Evolutionary conservation across 2,888 invertebrate genomes (phyloP), one percentile per base, ranked within the genome.

Genomic region (Zootermopsis nevadensis): DNA sequence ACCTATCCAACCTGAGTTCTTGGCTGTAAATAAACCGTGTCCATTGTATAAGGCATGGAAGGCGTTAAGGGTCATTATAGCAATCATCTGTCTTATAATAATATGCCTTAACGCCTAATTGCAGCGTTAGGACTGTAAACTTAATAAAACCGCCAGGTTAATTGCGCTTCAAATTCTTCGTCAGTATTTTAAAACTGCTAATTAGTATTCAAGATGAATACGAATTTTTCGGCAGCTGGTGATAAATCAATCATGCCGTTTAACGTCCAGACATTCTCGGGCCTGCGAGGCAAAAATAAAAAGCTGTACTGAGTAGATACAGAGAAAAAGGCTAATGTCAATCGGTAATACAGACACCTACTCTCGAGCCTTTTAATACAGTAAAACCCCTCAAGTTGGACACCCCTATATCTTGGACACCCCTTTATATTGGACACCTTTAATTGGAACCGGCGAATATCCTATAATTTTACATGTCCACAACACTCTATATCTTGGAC

Each of bases 61-160:
- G 69, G 69, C 69, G 33, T 69, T 69, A 69, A 38, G 74, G 74
- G 74, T 74, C 74, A 74, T 42, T 74, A 74, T 42, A n/a, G 74
- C 33, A 69, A 69, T 69, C 69, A 69, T 69, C 31, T 69, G 69
- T n/a, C 69, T 31, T 30, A 27, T 67, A 67, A 67, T 67, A 15
- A 67, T 67, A 67, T 27, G 67, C 72, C 72, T 72, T 33, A 33
- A 33, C 72, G 1, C 2, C 38, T 74, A 74, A 74, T 38, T 38
- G 74, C 74, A 38, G 74, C 15, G 60, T 27, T n/a, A n/a, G 60
- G 60, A n/a, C 60, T 1, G 7, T 60, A 60, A 27, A 60, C 27
- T 27, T 27, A n/a, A 22, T 74, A n/a, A 24, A 33, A 30, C 69
- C 33, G 33, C 31, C 74, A 27, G 24, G 42, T 74, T 74, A 74